phyloP scores from a whole-genome alignment of 1,140 invertebrate species.

The Potamilus streckersoni region DNA sequence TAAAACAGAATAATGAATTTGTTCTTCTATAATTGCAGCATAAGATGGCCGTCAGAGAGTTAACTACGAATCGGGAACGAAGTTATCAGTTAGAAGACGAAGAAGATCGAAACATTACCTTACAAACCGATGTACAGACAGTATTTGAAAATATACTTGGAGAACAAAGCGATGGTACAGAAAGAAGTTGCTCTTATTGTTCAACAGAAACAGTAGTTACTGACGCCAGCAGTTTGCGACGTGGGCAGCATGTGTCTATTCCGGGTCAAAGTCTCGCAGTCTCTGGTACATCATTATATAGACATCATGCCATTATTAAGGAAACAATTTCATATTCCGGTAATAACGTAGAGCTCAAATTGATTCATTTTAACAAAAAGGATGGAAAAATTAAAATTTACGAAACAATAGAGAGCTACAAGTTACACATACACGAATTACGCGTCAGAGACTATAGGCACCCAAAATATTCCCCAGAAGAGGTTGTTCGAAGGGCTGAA shows the following conservation, averaged over 20 bases:
- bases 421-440: constrained; percentile 13
- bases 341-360: neutral
- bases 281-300: neutral
- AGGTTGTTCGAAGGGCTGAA: constrained; percentile 18
- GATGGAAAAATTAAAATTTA: neutral
- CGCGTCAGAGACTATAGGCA: constrained; percentile 7
- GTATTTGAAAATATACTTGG: too few species aligned
- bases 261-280: neutral
- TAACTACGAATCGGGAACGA: too few species aligned
- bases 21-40: too few species aligned
- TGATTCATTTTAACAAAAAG: constrained; percentile 8
- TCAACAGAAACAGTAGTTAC: neutral
- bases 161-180: neutral
- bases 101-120: too few species aligned
- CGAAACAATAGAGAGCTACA: constrained; percentile 1
- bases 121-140: too few species aligned
- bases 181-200: constrained; percentile 16
- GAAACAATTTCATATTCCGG: neutral
- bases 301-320: constrained; percentile 16
- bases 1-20: too few species aligned
- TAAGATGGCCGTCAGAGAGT: too few species aligned
- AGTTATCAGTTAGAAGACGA: too few species aligned
- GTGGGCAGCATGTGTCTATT: constrained; percentile 20
- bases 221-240: neutral
- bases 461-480: constrained; percentile 3